Base-by-base conservation (phyloP, 2,888 invertebrate species). In the Meliscaeva auricollis region DNA sequence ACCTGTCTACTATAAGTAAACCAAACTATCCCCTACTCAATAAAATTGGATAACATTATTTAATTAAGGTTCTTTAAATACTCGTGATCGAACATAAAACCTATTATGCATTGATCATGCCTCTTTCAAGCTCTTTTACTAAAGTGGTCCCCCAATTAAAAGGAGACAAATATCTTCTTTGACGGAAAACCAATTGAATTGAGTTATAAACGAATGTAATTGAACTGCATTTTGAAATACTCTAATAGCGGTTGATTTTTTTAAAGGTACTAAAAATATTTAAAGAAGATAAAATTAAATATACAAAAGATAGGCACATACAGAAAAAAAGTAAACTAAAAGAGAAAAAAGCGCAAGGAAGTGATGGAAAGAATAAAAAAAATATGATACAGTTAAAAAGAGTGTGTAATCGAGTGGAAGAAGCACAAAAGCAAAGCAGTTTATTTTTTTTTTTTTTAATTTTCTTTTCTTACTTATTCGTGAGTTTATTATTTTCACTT, bases 341-440 rank as follows among this genome's bases (percentile, higher is more conserved):
- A 38, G 56, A 52, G 26, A 73, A 73, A 73, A 73, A 77, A 78
- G 54, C 72, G 48, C 78, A 78, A 83, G 58, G 38, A 62, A 46
- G 60, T 60, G 79, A 74, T 78, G 32, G 41, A 50, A 73, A 77
- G 22, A 70, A 32, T 56, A 44, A 26, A 48, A 44, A n/a, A 68
- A 69, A 66, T 70, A 64, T 77, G 77, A 77, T 64, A 68, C 35
- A 77, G 50, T 66, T 20, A 26, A 78, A 69, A 68, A 38, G 20
- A 38, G 69, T 64, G 56, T 66, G 79, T 75, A 79, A 74, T 75
- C 64, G 48, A 75, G 75, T 84, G 75, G 60, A 80, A 80, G 75
- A 79, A 84, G 84, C 75, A 75, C 75, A 80, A 72, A 84, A 84
- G 84, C 79, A 80, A 80, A 79, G 79, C 75, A 74, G 46, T 69